Evolutionary conservation across 2,888 invertebrate species (phyloP).

Genomic region (Tetropium fuscum): DNA sequence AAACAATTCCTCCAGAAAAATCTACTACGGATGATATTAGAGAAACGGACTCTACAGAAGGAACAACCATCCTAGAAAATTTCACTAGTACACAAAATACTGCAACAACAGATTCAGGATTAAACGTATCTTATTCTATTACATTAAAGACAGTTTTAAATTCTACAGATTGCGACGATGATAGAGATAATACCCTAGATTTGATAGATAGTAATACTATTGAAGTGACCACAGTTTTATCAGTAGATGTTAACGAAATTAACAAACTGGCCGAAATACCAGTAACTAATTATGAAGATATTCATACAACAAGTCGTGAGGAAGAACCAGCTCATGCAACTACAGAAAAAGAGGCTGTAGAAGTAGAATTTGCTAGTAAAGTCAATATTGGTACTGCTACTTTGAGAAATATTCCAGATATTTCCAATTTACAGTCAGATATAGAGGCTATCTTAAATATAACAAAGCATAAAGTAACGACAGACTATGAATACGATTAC

Average conservation of each 20-base stretch:
- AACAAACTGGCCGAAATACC: slow-evolving; percentile 44
- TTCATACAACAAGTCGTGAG: slow-evolving; percentile 1
- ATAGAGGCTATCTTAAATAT: slow-evolving; percentile 68
- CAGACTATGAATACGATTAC: slow-evolving; percentile 79
- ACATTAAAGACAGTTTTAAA: slow-evolving; percentile 57
- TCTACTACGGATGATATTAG: background rate
- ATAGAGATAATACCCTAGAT: slow-evolving; percentile 26
- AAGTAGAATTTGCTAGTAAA: slow-evolving; percentile 49
- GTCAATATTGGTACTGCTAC: slow-evolving; percentile 66
- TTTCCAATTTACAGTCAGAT: slow-evolving; percentile 55
- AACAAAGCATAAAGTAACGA: slow-evolving; percentile 69
- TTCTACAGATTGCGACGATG: slow-evolving; percentile 58
- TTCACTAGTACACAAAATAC: slow-evolving; percentile 31
- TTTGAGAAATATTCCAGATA: slow-evolving; percentile 58
- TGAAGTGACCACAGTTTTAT: slow-evolving; percentile 35
- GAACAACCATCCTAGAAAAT: slow-evolving; percentile 32
- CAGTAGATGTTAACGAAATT: slow-evolving; percentile 43
- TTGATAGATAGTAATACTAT: slow-evolving; percentile 14
- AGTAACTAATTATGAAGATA: slow-evolving; percentile 25
- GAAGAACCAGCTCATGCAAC: slow-evolving; percentile 6
- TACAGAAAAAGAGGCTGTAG: slow-evolving; percentile 38
- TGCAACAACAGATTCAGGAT: slow-evolving; percentile 24
- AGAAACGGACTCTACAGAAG: slow-evolving; percentile 49
- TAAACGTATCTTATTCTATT: slow-evolving; percentile 36
- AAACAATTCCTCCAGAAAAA: slow-evolving; percentile 15